A percentile compares a stretch with the other conserved stretches of the same genome.
Conservation (phyloP, 2,113 vertebrate genomes). For the Melanostigma gelatinosum region DNA sequence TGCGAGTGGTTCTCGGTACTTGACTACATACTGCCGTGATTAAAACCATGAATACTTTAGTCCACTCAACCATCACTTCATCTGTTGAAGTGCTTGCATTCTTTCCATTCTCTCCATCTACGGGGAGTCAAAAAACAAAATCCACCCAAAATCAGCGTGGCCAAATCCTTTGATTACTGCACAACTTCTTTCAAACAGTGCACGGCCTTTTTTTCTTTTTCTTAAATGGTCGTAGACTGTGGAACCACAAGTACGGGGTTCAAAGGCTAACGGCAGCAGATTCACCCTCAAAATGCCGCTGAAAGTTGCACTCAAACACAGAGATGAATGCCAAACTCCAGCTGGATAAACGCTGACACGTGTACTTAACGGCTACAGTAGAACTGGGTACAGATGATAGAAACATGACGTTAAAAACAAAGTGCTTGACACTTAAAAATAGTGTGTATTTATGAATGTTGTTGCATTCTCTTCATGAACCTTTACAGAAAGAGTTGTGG, state of each 20-base stretch:
- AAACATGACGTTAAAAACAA: neutral
- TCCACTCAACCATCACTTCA: conserved; percentile 52
- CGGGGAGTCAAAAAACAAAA: conserved; percentile 30
- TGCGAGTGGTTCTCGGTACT: conserved; percentile 40
- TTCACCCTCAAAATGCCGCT: conserved; percentile 1
- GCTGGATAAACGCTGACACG: neutral
- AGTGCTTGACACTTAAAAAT: neutral
- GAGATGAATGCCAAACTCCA: neutral
- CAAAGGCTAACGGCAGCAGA: conserved; percentile 24
- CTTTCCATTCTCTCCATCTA: conserved; percentile 34
- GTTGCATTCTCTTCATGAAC: neutral
- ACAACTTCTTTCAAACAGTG: conserved; percentile 15
- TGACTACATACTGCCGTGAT: conserved; percentile 40
- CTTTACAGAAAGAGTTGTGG: neutral
- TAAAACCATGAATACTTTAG: conserved; percentile 49
- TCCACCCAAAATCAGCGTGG: conserved; percentile 40
- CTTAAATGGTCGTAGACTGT: neutral
- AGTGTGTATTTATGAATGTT: neutral
- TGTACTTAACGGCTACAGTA: neutral
- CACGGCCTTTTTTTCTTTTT: neutral
- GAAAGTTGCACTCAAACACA: conserved; percentile 6
- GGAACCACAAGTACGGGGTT: conserved; percentile 39
- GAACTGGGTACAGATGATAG: neutral
- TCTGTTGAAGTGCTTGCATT: conserved; percentile 54
- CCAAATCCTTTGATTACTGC: conserved; percentile 37